Conservation (phyloP, 2,113 vertebrate genomes). For the Uropsilus gracilis region DNA sequence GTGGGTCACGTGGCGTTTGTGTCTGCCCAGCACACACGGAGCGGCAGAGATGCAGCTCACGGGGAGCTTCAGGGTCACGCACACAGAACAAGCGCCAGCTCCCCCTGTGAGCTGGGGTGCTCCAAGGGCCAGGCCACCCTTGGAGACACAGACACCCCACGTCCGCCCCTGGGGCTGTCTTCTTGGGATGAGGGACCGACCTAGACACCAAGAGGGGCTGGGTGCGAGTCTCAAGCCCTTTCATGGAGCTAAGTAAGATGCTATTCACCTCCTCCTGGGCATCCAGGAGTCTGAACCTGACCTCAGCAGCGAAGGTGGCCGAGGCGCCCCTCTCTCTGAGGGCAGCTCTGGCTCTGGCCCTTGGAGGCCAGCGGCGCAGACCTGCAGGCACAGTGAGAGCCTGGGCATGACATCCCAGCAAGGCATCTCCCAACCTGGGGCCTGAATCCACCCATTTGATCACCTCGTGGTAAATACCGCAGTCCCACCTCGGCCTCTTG, state of each 20-base stretch:
- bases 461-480: conserved; percentile 53
- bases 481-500: conserved; percentile 65
- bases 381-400: not conserved
- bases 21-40: too few relatives aligned
- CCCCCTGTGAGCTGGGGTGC: too few relatives aligned
- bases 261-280: too few relatives aligned
- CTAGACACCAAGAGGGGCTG: too few relatives aligned
- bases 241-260: not conserved
- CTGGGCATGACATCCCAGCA: not conserved
- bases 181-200: too few relatives aligned
- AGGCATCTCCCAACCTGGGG: not conserved
- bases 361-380: not conserved
- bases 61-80: too few relatives aligned
- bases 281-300: not conserved
- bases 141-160: too few relatives aligned
- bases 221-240: not conserved
- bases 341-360: not conserved
- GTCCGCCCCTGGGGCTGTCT: too few relatives aligned
- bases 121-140: too few relatives aligned
- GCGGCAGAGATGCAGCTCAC: too few relatives aligned
- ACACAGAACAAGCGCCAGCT: too few relatives aligned
- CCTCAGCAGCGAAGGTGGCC: not conserved
- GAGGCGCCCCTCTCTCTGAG: not conserved
- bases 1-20: too few relatives aligned
- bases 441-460: not conserved